Conservation (phyloP, 2,797 vertebrate species). For the Rhynchotus rufescens region DNA sequence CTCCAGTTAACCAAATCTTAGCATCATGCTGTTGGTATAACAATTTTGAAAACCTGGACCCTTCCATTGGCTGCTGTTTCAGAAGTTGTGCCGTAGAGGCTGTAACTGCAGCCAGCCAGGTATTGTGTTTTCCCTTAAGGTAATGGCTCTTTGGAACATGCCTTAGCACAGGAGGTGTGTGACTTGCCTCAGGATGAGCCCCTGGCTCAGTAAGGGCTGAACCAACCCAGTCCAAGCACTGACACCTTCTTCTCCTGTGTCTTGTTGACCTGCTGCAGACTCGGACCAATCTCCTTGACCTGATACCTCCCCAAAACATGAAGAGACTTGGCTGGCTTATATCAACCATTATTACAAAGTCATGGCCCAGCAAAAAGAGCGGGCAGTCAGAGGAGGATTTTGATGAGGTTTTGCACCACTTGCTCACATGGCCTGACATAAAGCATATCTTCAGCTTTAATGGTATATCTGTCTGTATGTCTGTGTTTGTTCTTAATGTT, state of each 20-base stretch:
- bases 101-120: constrained; percentile 88
- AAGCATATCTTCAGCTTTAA: constrained; percentile 84
- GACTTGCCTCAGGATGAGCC: not conserved
- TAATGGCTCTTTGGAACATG: fast-evolving
- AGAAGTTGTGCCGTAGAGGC: constrained; percentile 89
- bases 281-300: constrained; percentile 64
- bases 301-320: constrained; percentile 57
- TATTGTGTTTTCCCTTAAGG: constrained; percentile 53
- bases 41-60: not conserved
- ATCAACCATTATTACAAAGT: constrained; percentile 88
- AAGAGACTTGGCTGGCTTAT: constrained; percentile 86
- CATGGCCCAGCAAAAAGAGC: constrained; percentile 83
- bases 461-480: constrained; percentile 73
- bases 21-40: constrained; percentile 81
- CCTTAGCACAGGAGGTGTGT: not conserved
- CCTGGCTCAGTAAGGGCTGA: fast-evolving
- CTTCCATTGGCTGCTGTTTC: constrained; percentile 79
- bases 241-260: not conserved
- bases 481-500: not conserved
- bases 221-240: fast-evolving
- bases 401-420: constrained; percentile 81
- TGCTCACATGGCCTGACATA: constrained; percentile 86
- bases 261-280: not conserved
- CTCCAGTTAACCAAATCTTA: constrained; percentile 77
- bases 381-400: constrained; percentile 49